Conservation (phyloP, 2,888 invertebrate genomes). For the Orchesella flavescens region DNA sequence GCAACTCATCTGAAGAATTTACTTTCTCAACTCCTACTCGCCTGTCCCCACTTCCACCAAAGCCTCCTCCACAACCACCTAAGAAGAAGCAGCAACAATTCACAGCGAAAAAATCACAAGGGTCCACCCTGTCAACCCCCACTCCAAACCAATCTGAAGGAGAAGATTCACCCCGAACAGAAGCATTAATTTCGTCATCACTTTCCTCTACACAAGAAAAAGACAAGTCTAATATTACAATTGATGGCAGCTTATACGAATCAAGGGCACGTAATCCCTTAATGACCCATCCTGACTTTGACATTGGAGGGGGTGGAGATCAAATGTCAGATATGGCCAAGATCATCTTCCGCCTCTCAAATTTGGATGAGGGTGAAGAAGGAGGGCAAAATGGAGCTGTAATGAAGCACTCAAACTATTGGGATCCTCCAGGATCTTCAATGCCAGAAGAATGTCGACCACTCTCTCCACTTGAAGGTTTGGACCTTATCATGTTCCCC, state of each 20-base stretch:
- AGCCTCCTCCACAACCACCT: not conserved
- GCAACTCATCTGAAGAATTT: conserved; percentile 29
- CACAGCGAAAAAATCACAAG: conserved; percentile 1
- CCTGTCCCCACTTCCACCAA: conserved; percentile 37
- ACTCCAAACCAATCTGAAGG: conserved; percentile 11
- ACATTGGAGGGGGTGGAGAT: conserved; percentile 31
- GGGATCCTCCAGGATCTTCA: conserved; percentile 29
- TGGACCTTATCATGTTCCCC: not conserved
- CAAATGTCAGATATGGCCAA: conserved; percentile 68
- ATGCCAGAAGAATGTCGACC: conserved; percentile 56
- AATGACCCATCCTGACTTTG: not conserved
- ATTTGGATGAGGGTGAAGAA: conserved; percentile 43
- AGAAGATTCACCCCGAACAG: not conserved
- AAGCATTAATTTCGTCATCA: not conserved
- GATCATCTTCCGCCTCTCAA: conserved; percentile 64
- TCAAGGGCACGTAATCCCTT: conserved; percentile 16
- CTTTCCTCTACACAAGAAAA: not conserved
- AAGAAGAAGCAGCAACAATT: not conserved
- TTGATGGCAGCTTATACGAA: conserved; percentile 22
- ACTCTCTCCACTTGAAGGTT: conserved; percentile 58
- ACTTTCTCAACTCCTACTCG: conserved; percentile 60
- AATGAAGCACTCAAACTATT: conserved; percentile 30
- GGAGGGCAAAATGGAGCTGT: not conserved
- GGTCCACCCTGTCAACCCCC: not conserved
- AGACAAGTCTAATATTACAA: not conserved